These are phyloP conservation scores for Bruchidius siliquastri DNA, from an alignment of 2,888 invertebrate species.

Conservation along the genomic window DNA sequence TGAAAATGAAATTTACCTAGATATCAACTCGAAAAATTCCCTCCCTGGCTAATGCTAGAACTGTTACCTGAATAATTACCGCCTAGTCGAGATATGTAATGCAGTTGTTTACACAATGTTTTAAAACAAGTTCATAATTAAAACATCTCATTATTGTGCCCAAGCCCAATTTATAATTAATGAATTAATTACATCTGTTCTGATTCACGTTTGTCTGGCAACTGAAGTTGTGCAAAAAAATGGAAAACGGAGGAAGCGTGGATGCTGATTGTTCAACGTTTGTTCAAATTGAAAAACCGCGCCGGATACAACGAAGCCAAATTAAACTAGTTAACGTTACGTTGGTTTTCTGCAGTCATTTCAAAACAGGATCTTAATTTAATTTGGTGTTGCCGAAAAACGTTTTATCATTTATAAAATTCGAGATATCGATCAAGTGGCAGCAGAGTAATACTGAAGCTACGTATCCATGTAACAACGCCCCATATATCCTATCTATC, in stretches of 20 bases:
- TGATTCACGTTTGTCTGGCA: background rate
- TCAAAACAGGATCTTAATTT: no score
- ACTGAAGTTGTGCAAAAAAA: background rate
- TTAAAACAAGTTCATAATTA: background rate
- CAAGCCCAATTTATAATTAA: background rate
- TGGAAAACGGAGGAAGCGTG: background rate
- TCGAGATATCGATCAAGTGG: no score
- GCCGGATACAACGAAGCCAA: background rate
- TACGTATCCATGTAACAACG: no score
- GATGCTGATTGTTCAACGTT: background rate
- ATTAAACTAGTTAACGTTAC: background rate
- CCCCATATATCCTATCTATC: no score
- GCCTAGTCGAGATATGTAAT: background rate
- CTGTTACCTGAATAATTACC: no score
- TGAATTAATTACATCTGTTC: background rate
- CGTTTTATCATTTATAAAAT: no score
- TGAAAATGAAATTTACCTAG: no score
- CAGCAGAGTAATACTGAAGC: no score
- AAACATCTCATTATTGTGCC: background rate
- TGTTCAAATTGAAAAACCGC: background rate
- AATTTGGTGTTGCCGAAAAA: no score
- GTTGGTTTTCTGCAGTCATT: no score
- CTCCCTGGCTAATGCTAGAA: no score
- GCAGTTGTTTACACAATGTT: background rate
- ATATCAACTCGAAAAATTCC: no score